Base-by-base conservation (phyloP, 2,113 vertebrate genomes). In the Ctenodactylus gundi region DNA sequence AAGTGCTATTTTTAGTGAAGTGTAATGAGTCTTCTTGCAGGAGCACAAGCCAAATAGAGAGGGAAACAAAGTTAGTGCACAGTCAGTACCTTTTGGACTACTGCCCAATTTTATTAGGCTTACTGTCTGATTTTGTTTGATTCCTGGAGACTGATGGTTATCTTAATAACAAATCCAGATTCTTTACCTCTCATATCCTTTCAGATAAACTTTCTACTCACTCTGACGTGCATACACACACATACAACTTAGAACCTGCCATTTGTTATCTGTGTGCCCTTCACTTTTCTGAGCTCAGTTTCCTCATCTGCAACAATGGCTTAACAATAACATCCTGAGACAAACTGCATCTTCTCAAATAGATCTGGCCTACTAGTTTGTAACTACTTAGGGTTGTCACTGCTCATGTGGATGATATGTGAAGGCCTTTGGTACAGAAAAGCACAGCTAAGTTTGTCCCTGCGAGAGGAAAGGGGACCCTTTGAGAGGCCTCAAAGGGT, bases 101-200 rank as follows among this genome's bases (percentile, higher is more conserved):
- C 20, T 90, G 57, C 85, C 75, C 92, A 81, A 93, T 85, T 96
- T 92, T 85, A 82, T 92, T 90, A 95, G 93, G 67, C 39, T 90
- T 94, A n/a, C 29, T 90, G 34, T 17, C 60, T 88, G 36, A 34
- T 92, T 95, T 94, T 94, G 94, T 96, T 93, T 95, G 53, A 90
- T 88, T 93, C 36, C 25, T 76, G 20, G 75, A 93, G 57, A 94
- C 57, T 85, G 64, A 87, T 94, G 14, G 27, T 67, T 96, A 96
- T 90, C 51, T 94, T 95, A 89, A 94, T 86, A 87, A 92, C n/a
- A 89, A 84, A 95, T 87, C 31, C 58, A 96, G 80, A 88, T 57
- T 77, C 20, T 49, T 93, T 49, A 58, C 75, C 20, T 94, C 84
- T 93, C 46, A 64, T 49, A 91, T 77, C 49, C 68, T 91, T 93